These are phyloP conservation scores for Metopolophium dirhodum DNA, from an alignment of 1,140 invertebrate species.

Conservation along the genomic window DNA sequence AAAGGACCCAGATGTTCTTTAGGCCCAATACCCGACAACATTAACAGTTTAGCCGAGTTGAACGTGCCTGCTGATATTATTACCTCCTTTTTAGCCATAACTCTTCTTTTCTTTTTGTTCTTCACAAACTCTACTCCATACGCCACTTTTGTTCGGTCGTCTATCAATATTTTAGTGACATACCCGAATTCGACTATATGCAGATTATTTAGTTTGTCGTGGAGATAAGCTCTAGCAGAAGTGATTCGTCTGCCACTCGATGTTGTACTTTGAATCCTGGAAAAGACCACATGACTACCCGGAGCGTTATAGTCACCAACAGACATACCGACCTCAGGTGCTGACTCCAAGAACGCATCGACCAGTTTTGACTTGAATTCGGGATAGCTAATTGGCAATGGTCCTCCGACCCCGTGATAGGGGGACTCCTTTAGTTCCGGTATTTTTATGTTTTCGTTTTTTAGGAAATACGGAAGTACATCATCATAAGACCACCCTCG, in stretches of 20 bases:
- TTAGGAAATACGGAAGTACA: conserved; percentile 73
- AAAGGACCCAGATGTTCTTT: conserved; percentile 65
- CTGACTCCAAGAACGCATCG: conserved; percentile 71
- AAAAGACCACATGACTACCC: conserved; percentile 66
- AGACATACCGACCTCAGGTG: conserved; percentile 67
- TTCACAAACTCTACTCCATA: conserved; percentile 71
- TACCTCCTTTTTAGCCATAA: conserved; percentile 68
- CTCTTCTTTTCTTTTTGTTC: conserved; percentile 61
- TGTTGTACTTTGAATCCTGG: conserved; percentile 63
- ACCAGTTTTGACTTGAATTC: conserved; percentile 65
- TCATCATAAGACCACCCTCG: conserved; percentile 73
- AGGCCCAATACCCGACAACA: conserved; percentile 75
- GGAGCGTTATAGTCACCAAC: conserved; percentile 74
- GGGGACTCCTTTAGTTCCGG: conserved; percentile 64
- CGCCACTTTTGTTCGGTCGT: conserved; percentile 70
- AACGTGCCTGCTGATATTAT: conserved; percentile 70
- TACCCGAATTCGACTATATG: conserved; percentile 67
- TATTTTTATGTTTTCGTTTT: conserved; percentile 68
- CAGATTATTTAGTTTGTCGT: conserved; percentile 69
- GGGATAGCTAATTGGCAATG: conserved; percentile 66
- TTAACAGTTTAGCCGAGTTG: conserved; percentile 70
- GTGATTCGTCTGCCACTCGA: conserved; percentile 67
- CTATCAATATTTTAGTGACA: conserved; percentile 75
- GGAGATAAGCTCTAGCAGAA: conserved; percentile 68
- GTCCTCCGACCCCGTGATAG: conserved; percentile 68